Conservation (phyloP, 2,113 vertebrate genomes). For the Callipepla californica region DNA sequence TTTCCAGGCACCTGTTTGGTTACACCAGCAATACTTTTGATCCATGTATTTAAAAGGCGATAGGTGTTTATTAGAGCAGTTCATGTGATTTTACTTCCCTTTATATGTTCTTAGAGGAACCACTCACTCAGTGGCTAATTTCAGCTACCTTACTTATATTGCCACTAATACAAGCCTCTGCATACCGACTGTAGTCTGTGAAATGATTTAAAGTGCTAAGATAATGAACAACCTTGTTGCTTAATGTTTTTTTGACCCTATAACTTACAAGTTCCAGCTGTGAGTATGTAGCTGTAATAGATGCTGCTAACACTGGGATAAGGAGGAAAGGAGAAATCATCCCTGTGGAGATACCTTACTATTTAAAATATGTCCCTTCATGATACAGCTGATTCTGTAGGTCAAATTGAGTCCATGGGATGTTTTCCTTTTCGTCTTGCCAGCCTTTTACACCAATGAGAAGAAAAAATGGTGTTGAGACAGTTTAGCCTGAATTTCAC, state of each 20-base stretch:
- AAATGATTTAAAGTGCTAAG: background rate
- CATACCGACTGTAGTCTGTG: background rate
- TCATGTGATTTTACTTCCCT: background rate
- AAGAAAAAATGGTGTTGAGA: background rate
- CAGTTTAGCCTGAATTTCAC: background rate
- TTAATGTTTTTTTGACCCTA: background rate
- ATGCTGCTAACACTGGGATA: background rate
- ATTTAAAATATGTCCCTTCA: background rate
- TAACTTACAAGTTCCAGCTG: background rate
- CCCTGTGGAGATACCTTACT: background rate
- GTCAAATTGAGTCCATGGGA: background rate
- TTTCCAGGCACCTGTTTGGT: background rate
- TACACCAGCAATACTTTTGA: background rate
- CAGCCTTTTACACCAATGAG: background rate
- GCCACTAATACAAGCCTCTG: background rate
- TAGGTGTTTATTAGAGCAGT: conserved; percentile 9
- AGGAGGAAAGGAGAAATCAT: background rate
- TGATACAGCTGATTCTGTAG: background rate
- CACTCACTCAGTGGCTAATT: background rate
- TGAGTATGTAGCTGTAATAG: background rate
- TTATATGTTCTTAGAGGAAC: background rate
- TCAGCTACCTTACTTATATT: background rate
- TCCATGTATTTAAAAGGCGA: background rate
- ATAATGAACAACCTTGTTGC: accelerated
- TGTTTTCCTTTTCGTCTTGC: background rate